Evolutionary conservation across 2,797 vertebrate species (phyloP).

Genomic region (Pseudochaenichthys georgianus): DNA sequence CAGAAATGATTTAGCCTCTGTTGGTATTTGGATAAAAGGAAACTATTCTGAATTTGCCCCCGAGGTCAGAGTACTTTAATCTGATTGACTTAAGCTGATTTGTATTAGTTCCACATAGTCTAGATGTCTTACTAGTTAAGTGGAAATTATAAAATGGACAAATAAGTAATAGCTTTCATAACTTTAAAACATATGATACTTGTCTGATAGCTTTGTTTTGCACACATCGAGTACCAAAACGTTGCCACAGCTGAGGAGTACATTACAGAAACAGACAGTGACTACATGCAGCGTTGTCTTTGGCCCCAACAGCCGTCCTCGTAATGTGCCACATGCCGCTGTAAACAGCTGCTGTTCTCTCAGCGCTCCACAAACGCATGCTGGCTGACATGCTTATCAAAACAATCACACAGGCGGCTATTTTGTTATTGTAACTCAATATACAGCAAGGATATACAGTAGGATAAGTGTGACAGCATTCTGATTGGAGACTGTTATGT

Average conservation of each 20-base stretch:
- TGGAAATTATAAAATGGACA: neutral
- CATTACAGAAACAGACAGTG: neutral
- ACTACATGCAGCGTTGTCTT: slow-evolving; percentile 6
- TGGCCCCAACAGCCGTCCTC: slow-evolving; percentile 29
- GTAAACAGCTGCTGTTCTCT: slow-evolving; percentile 63
- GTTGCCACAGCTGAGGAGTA: neutral
- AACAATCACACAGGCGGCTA: slow-evolving; percentile 31
- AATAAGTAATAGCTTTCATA: neutral
- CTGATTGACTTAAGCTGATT: too few species aligned
- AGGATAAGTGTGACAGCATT: slow-evolving; percentile 1
- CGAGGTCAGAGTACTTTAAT: neutral
- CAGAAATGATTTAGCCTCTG: neutral
- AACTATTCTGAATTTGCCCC: neutral
- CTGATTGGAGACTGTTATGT: neutral
- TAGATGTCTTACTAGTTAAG: neutral
- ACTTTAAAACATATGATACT: neutral
- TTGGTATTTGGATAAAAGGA: neutral
- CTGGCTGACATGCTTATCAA: slow-evolving; percentile 63
- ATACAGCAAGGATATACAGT: neutral
- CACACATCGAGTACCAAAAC: neutral
- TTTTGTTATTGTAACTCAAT: slow-evolving; percentile 38
- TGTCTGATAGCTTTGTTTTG: neutral
- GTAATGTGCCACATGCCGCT: slow-evolving; percentile 53
- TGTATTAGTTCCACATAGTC: too few species aligned
- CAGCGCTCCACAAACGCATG: slow-evolving; percentile 34